Base-by-base conservation (phyloP, 2,888 invertebrate species). In the Clivina fossor region DNA sequence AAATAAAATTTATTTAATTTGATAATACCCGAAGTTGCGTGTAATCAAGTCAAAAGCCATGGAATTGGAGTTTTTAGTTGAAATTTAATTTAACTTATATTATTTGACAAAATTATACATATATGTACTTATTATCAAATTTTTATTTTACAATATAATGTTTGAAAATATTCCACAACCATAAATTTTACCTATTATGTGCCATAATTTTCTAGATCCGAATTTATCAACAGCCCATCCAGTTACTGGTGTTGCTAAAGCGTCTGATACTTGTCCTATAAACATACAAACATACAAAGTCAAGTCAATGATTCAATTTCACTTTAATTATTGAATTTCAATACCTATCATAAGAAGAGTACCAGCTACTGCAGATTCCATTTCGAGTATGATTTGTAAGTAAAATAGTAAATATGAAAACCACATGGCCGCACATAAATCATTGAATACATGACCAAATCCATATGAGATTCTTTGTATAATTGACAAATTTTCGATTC, bases 361-460 rank as follows among this genome's bases (percentile, higher is more conserved):
- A 19, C 82, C 82, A 19, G 82, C 80, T 60, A 79, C 80, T 22
- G 76, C 72, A 22, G 81, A 76, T 63, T 75, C 77, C 66, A 82
- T 78, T 65, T 78, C 77, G 37, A 82, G 70, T 26, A 82, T 79
- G 64, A 82, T 74, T 70, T 82, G 80, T 61, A 92, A 86, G 73
- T 85, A 95, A 47, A 95, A 84, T 64, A 95, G 78, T 40, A 92
- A 81, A 72, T 95, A 95, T 1, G 90, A 90, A 73, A 95, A 95
- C 94, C 95, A 95, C 80, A 95, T 87, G 57, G 92, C 89, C 13
- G 93, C 92, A 74, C 91, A 92, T 33, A 95, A 80, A 74, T 96
- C 95, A 73, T 95, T 96, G 64, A 92, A 79, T 44, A 94, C 83
- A 74, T 95, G 94, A 0, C 95, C 94, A 46, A 92, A 80, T 35